These are phyloP conservation scores for Volucella bombylans DNA, from an alignment of 2,888 invertebrate species.

Conservation along the genomic window DNA sequence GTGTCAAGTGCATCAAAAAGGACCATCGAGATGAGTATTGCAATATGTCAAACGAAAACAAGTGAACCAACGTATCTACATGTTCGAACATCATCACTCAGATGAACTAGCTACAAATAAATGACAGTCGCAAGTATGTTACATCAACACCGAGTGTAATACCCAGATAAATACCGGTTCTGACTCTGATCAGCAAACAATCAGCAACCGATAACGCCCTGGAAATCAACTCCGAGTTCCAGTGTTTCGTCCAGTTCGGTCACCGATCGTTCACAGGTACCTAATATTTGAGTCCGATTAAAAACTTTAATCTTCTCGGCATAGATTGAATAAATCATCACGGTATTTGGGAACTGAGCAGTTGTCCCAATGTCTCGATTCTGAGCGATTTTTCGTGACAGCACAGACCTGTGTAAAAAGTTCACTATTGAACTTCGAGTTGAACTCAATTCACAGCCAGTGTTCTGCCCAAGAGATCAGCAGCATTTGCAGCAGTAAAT, in stretches of 20 bases:
- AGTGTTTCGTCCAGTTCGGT: slow-evolving; percentile 20
- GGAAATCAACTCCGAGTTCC: slow-evolving; percentile 28
- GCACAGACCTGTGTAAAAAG: slow-evolving; percentile 55
- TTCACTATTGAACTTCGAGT: slow-evolving; percentile 60
- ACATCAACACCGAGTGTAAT: slow-evolving; percentile 34
- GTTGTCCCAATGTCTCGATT: not conserved
- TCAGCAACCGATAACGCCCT: not conserved
- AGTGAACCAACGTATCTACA: slow-evolving; percentile 9
- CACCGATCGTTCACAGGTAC: slow-evolving; percentile 1
- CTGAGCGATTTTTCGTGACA: too few species aligned
- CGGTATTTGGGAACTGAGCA: slow-evolving; percentile 43
- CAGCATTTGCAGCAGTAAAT: slow-evolving; percentile 67
- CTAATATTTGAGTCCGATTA: slow-evolving; percentile 45
- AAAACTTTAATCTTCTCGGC: slow-evolving; percentile 47
- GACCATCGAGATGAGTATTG: too few species aligned
- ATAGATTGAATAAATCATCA: slow-evolving; percentile 56
- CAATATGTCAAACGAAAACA: slow-evolving; percentile 12
- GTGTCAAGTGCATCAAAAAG: slow-evolving; percentile 32
- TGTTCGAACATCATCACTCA: too few species aligned
- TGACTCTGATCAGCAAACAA: slow-evolving; percentile 49
- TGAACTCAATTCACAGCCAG: slow-evolving; percentile 19
- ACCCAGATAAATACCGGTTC: slow-evolving; percentile 63
- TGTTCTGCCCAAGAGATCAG: slow-evolving; percentile 70
- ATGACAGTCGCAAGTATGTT: slow-evolving; percentile 42
- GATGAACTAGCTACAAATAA: slow-evolving; percentile 9